Evolutionary conservation across 2,888 invertebrate genomes (phyloP).

Genomic region (Uropetala carovei): DNA sequence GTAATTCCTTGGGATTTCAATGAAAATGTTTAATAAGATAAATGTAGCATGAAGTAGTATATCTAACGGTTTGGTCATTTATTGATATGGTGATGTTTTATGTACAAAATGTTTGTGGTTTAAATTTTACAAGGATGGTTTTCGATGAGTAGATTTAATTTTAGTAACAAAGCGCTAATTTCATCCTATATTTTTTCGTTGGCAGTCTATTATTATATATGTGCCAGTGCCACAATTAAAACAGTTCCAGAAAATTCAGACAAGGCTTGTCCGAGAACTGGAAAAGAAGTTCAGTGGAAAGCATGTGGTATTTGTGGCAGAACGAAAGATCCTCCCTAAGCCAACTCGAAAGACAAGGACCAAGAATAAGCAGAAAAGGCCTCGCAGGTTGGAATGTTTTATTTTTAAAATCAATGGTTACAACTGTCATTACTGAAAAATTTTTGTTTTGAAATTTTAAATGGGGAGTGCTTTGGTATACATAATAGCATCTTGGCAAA

Average conservation of each 20-base stretch:
- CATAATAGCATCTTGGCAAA: too few species aligned
- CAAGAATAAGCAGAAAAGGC: slow-evolving; percentile 85
- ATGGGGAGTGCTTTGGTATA: too few species aligned
- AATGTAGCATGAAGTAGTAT: too few species aligned
- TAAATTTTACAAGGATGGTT: neutral
- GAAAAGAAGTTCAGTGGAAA: slow-evolving; percentile 99
- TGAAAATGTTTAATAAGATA: too few species aligned
- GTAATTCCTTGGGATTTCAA: too few species aligned
- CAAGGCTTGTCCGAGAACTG: slow-evolving; percentile 95
- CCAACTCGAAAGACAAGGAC: slow-evolving; percentile 95
- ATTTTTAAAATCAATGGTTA: too few species aligned
- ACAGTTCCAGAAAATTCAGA: slow-evolving; percentile 98
- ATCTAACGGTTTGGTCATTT: too few species aligned
- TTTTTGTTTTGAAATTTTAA: too few species aligned
- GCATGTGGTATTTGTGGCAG: slow-evolving; percentile 98
- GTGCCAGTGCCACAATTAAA: slow-evolving; percentile 99
- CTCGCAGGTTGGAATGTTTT: slow-evolving; percentile 79
- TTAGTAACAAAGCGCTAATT: neutral
- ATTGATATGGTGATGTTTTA: too few species aligned
- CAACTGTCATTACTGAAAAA: too few species aligned
- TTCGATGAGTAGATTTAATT: neutral
- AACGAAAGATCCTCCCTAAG: slow-evolving; percentile 98
- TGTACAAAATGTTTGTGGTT: too few species aligned
- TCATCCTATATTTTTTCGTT: slow-evolving; percentile 64
- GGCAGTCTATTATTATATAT: slow-evolving; percentile 96